Percentiles rank a stretch among this genome's conserved stretches.
phyloP scores from a whole-genome alignment of 2,888 invertebrate genomes.

The Liopterus haemorrhoidalis region DNA sequence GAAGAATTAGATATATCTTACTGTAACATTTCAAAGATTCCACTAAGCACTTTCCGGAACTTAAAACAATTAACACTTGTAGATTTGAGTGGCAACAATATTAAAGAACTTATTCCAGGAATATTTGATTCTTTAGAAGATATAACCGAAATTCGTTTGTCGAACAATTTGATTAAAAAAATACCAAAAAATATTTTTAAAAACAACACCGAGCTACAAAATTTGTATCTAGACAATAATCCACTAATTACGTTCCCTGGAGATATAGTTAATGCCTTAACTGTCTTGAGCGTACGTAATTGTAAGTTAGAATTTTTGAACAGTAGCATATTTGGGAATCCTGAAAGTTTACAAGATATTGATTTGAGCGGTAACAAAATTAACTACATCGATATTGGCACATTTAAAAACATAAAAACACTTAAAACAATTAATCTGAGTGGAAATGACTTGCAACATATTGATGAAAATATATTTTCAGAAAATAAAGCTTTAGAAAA shows the following conservation, averaged over 20 bases:
- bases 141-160: constrained; percentile 66
- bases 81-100: constrained; percentile 61
- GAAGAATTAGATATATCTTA: constrained; percentile 67
- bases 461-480: constrained; percentile 63
- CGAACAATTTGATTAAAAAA: constrained; percentile 60
- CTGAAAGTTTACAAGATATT: constrained; percentile 59
- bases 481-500: constrained; percentile 64
- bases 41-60: constrained; percentile 57
- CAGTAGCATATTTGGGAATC: constrained; percentile 59
- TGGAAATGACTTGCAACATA: constrained; percentile 61
- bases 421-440: constrained; percentile 69
- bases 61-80: constrained; percentile 58
- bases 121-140: constrained; percentile 58
- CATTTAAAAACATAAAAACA: constrained; percentile 60
- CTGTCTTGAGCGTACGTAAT: constrained; percentile 62
- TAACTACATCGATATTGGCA: constrained; percentile 60
- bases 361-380: constrained; percentile 66
- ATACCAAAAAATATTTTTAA: constrained; percentile 61
- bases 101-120: constrained; percentile 55
- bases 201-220: constrained; percentile 59
- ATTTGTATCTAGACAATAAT: constrained; percentile 64
- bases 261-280: constrained; percentile 57
- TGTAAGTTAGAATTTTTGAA: constrained; percentile 62
- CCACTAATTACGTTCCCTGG: constrained; percentile 58
- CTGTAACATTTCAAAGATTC: constrained; percentile 61